Percentiles rank a stretch among this genome's conserved stretches.
These are phyloP conservation scores for Triops cancriformis DNA, from an alignment of 1,140 invertebrate genomes.

Conservation along the genomic window DNA sequence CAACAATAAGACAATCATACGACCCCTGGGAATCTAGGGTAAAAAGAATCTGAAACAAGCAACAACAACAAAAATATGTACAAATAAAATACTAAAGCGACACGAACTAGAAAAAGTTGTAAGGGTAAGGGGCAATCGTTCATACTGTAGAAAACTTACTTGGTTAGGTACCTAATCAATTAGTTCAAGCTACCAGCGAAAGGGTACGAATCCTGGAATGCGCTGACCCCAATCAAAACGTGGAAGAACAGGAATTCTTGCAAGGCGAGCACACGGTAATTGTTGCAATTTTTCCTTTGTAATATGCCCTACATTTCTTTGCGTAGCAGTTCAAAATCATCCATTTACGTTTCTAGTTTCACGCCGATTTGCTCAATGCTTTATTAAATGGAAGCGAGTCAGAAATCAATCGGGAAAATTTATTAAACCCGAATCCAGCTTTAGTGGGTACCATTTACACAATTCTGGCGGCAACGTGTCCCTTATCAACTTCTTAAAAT, in stretches of 20 bases:
- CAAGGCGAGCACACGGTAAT: slow-evolving; percentile 15
- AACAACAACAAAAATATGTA: too few species aligned
- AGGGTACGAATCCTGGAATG: slow-evolving; percentile 18
- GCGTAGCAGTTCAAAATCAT: not conserved
- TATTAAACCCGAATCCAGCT: slow-evolving; percentile 15
- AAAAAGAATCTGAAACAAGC: too few species aligned
- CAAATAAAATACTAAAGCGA: too few species aligned
- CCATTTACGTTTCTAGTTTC: not conserved
- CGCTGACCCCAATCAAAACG: slow-evolving; percentile 16
- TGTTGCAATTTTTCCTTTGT: not conserved
- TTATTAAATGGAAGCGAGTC: not conserved
- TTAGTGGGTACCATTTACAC: slow-evolving; percentile 24
- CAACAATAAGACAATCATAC: too few species aligned
- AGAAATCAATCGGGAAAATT: not conserved
- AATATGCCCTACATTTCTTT: not conserved
- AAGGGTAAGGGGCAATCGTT: not conserved
- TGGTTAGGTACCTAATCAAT: not conserved
- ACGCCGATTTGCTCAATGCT: slow-evolving; percentile 23
- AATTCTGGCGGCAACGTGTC: slow-evolving; percentile 16
- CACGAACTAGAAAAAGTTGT: not conserved
- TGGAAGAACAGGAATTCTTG: slow-evolving; percentile 18
- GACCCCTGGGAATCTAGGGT: too few species aligned
- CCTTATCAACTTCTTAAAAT: slow-evolving; percentile 19
- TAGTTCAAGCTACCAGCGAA: slow-evolving; percentile 19
- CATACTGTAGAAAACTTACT: not conserved